A percentile compares a stretch with the other conserved stretches of the same genome.
Conservation (phyloP, 2,888 invertebrate species). For the Hesperia comma region DNA sequence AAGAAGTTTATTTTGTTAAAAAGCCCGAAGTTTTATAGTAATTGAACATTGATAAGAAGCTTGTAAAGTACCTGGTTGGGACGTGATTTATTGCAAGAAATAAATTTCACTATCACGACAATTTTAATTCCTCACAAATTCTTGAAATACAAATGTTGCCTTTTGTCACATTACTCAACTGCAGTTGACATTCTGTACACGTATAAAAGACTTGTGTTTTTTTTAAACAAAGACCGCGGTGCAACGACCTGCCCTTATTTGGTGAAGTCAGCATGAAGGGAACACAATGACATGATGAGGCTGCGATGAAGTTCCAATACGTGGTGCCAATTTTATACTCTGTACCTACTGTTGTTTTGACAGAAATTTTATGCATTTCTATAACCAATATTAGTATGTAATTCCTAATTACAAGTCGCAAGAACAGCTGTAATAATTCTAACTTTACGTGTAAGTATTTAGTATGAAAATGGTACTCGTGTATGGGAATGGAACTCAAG, state of each 20-base stretch:
- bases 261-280: constrained; percentile 61
- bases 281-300: constrained; percentile 45
- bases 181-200: constrained; percentile 68
- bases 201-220: constrained; percentile 70
- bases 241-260: constrained; percentile 78
- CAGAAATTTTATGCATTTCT: neutral
- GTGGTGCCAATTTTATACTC: constrained; percentile 38
- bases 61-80: neutral
- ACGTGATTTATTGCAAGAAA: constrained; percentile 38
- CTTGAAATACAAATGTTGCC: constrained; percentile 39
- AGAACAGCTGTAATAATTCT: neutral
- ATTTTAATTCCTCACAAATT: constrained; percentile 48
- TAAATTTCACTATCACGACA: constrained; percentile 46
- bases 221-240: constrained; percentile 75
- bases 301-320: constrained; percentile 40
- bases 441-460: neutral
- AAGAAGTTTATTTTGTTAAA: too few species aligned
- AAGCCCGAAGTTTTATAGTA: neutral
- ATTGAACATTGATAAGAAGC: neutral
- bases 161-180: constrained; percentile 62
- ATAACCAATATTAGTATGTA: too few species aligned
- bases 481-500: constrained; percentile 15
- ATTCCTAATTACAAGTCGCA: too few species aligned
- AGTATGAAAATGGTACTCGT: too few species aligned
- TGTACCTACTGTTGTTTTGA: neutral